Conservation (phyloP, 2,797 vertebrate species). For the Sebastes aleutianus region DNA sequence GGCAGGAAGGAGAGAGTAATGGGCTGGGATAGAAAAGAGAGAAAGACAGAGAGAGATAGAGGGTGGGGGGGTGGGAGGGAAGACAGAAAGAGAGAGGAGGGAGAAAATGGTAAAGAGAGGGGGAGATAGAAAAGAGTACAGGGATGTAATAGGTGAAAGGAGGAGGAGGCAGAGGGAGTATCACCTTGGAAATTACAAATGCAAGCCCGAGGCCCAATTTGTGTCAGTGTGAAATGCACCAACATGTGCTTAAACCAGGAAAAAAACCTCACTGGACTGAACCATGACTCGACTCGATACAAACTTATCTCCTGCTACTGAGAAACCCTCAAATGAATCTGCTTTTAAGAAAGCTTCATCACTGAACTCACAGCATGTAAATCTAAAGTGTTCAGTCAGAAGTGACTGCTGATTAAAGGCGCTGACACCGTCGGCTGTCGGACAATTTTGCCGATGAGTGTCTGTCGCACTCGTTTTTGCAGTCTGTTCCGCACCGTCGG, state of each 20-base stretch:
- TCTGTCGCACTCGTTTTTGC: no score
- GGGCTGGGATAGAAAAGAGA: slow-evolving; percentile 48
- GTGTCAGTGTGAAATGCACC: slow-evolving; percentile 32
- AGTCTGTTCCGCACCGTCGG: no score
- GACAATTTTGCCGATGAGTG: no score
- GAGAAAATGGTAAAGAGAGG: slow-evolving; percentile 24
- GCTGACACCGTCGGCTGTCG: no score
- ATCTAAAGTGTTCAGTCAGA: slow-evolving; percentile 1
- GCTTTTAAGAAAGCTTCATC: slow-evolving; percentile 30
- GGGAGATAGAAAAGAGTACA: slow-evolving; percentile 21
- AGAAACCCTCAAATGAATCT: slow-evolving; percentile 36
- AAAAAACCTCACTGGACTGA: slow-evolving; percentile 23
- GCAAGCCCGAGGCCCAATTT: slow-evolving; percentile 55
- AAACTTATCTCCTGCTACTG: slow-evolving; percentile 10
- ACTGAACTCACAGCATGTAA: background rate
- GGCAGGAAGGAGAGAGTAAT: slow-evolving; percentile 60
- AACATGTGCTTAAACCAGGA: slow-evolving; percentile 36
- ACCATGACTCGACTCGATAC: slow-evolving; percentile 24
- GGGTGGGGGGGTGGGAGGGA: background rate
- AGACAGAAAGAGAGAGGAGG: background rate
- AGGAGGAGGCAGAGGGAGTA: slow-evolving; percentile 21
- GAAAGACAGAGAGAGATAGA: slow-evolving; percentile 41
- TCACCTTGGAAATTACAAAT: slow-evolving; percentile 61
- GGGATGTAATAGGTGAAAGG: slow-evolving; percentile 20
- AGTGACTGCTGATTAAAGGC: background rate